Conservation (phyloP, 2,113 vertebrate genomes). For the Erinaceus europaeus region DNA sequence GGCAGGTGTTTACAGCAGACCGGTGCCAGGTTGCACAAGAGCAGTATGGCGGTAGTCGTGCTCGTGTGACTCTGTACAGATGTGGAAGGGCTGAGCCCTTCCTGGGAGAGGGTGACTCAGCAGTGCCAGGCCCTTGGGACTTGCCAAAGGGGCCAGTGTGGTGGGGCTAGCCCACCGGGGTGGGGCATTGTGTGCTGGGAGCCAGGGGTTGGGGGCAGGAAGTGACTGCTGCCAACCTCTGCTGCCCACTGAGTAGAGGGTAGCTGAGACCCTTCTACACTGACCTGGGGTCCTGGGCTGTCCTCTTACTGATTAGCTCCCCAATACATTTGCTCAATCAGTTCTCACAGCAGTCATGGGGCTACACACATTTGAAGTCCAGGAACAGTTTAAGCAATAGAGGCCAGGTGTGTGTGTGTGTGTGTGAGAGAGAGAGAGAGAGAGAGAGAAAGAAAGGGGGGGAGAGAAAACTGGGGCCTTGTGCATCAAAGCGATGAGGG, state of each 20-base stretch:
- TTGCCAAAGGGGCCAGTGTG: not conserved
- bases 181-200: not conserved
- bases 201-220: not conserved
- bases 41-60: not conserved
- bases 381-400: too few relatives aligned
- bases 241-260: too few relatives aligned
- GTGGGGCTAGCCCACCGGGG: not conserved
- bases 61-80: not conserved
- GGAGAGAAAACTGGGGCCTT: too few relatives aligned
- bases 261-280: too few relatives aligned
- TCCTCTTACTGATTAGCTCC: not conserved
- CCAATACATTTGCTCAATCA: rapidly evolving
- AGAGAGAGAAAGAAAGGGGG: too few relatives aligned
- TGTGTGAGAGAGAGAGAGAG: too few relatives aligned
- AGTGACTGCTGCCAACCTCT: not conserved
- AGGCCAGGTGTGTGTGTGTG: too few relatives aligned
- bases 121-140: not conserved
- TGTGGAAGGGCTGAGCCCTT: not conserved
- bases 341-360: not conserved
- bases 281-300: not conserved
- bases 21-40: constrained; percentile 3
- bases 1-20: not conserved
- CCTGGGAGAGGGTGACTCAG: constrained; percentile 38
- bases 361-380: not conserved
- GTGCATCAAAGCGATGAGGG: too few relatives aligned